Conservation (phyloP, 2,113 vertebrate genomes). For the Poicephalus gulielmi region DNA sequence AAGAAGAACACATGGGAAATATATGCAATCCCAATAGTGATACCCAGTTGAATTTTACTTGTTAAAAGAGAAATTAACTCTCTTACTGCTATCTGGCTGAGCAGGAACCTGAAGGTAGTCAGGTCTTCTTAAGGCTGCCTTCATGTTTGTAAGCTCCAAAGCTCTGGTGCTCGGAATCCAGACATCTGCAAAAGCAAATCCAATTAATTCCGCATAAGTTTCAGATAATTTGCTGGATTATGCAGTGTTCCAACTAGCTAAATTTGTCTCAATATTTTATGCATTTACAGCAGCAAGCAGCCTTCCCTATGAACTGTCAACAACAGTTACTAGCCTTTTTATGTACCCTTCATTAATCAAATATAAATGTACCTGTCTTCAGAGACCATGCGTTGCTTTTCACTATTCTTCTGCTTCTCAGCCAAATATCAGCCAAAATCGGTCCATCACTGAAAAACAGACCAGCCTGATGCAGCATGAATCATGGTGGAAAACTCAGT, state of each 20-base stretch:
- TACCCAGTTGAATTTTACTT: neutral
- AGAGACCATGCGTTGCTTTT: neutral
- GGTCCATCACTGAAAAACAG: neutral
- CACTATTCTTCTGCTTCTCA: neutral
- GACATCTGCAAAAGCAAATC: slow-evolving; percentile 7
- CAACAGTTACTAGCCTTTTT: neutral
- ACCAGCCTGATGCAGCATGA: neutral
- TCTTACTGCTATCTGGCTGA: neutral
- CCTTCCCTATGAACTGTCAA: neutral
- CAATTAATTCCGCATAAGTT: slow-evolving; percentile 7
- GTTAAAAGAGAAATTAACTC: neutral
- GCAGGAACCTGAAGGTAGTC: neutral
- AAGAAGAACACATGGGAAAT: neutral
- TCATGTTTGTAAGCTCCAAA: neutral
- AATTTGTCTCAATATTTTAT: slow-evolving; percentile 45
- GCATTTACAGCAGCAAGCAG: slow-evolving; percentile 27
- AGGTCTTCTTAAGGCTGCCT: neutral
- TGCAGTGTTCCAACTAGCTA: slow-evolving; percentile 19
- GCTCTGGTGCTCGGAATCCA: neutral
- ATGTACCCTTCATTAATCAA: slow-evolving; percentile 1
- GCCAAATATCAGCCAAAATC: neutral
- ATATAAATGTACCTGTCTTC: slow-evolving; percentile 6
- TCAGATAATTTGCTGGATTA: slow-evolving; percentile 30
- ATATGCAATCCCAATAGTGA: neutral
- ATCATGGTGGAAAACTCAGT: neutral